phyloP scores from a whole-genome alignment of 1,140 invertebrate genomes.

The Bombyx mori region ASM3026992v2 NC_085113.1:6118001-6118500 shows the following conservation, averaged over 20 bases:
- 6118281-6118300: not conserved
- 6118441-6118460: constrained; percentile 72
- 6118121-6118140: no score
- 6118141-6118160: no score
- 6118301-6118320: not conserved
- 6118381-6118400: not conserved
- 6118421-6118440: constrained; percentile 72
- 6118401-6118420: constrained; percentile 44
- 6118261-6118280: not conserved
- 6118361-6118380: not conserved
- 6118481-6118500: constrained; percentile 53
- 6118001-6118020: no score
- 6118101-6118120: not conserved
- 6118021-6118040: no score
- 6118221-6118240: no score
- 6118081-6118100: not conserved
- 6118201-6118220: no score
- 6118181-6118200: no score
- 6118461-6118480: constrained; percentile 62
- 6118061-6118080: no score
- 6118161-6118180: no score
- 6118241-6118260: not conserved
- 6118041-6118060: no score
- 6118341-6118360: not conserved
- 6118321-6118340: not conserved